Base-by-base conservation (phyloP, 2,888 invertebrate species). In the Andrena fulva region DNA sequence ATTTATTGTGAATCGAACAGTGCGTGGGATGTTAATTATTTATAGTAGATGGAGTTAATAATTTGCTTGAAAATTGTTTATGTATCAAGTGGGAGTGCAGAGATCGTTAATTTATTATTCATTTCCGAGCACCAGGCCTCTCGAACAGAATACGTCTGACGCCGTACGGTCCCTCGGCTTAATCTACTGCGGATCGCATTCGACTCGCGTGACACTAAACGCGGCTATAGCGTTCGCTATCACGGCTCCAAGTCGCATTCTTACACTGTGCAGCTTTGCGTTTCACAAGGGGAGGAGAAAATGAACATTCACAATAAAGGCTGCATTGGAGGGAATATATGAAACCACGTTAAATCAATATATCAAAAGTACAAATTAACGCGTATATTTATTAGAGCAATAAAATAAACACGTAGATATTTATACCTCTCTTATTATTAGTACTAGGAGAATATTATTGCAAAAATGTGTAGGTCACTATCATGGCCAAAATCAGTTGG, bases 111-210 rank as follows among this genome's bases (percentile, higher is more conserved):
- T 60, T 60, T 71, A 33, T 48, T 59, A 50, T 60, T 60, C 68
- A 74, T 29, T 10, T 8, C 12, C 16, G 42, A 31, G 50, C 7
- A 33, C n/a, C 7, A 24, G 35, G 70, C 64, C 24, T 24, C 48
- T 73, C 56, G 12, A 7, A 12, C 35, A 12, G 60, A 52, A 33
- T n/a, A 29, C 6, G 60, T 60, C 60, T 35, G 50, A 75, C 75
- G 27, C 60, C 50, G n/a, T 69, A 69, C 69, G 33, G 27, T 52
- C 20, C 50, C 2, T 27, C 27, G 50, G 20, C 29, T 54, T 54
- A 69, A 76, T 69, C 75, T 69, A 62, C 62, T 62, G 69, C 50
- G 50, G 33, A 62, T 69, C 75, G 52, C 20, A 35, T 29, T 76
- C n/a, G n/a, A 59, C 59, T 70, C 29, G 52, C 70, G 74, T 67